Percentiles rank a stretch among this genome's conserved stretches.
These are phyloP conservation scores for Anisognathus igniventris DNA, from an alignment of 2,797 vertebrate species.

Conservation along the genomic window DNA sequence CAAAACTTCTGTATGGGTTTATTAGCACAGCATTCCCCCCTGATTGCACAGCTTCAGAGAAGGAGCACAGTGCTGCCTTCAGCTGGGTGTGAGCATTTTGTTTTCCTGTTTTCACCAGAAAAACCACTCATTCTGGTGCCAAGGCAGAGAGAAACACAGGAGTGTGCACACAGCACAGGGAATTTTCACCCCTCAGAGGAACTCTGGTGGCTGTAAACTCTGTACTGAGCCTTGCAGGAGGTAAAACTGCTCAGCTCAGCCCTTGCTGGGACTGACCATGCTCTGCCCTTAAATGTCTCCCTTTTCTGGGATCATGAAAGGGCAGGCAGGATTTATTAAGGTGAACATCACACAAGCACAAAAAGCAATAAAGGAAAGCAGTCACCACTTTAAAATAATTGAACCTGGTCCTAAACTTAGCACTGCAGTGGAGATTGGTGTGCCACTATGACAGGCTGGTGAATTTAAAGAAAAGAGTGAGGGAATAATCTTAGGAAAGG, in stretches of 20 bases:
- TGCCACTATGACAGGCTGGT: neutral
- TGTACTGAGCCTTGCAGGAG: neutral
- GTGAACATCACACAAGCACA: neutral
- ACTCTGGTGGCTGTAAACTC: neutral
- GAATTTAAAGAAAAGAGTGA: neutral
- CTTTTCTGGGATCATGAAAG: neutral
- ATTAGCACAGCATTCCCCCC: neutral
- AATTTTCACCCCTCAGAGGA: neutral
- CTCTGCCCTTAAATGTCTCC: neutral
- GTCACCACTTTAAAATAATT: neutral
- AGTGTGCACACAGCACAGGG: neutral
- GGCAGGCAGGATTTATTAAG: neutral
- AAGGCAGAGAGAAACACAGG: neutral
- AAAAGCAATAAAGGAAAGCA: neutral
- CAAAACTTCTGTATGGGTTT: neutral
- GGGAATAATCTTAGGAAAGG: fast-evolving
- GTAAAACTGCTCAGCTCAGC: neutral
- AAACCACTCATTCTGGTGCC: fast-evolving
- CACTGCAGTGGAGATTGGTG: neutral
- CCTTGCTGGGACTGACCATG: neutral
- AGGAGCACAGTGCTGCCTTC: fast-evolving
- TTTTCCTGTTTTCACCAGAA: neutral
- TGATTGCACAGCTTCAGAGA: neutral
- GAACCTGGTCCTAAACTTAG: neutral
- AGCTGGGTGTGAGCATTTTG: neutral